These are phyloP conservation scores for Galerucella calmariensis DNA, from an alignment of 2,888 invertebrate genomes.

Conservation along the genomic window DNA sequence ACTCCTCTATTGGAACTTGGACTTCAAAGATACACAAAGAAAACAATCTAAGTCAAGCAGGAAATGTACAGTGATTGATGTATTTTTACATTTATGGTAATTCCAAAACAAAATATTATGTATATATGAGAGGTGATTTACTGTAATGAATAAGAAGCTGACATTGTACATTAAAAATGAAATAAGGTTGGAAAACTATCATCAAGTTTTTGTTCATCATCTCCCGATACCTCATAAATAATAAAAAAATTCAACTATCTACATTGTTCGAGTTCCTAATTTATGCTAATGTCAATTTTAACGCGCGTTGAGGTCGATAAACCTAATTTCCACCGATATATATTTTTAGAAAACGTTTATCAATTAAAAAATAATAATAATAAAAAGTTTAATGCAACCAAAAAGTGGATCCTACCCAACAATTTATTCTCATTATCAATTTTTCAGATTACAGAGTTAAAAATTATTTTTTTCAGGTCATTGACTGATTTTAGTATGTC, in stretches of 20 bases:
- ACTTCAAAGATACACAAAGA: no score
- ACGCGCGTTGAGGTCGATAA: slow-evolving; percentile 5
- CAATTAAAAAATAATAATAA: not conserved
- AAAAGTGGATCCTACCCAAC: not conserved
- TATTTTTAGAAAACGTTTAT: slow-evolving; percentile 4
- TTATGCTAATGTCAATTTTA: slow-evolving; percentile 7
- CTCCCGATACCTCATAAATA: not conserved
- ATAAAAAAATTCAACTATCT: not conserved
- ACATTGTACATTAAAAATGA: no score
- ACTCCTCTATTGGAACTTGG: no score
- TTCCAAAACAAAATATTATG: no score
- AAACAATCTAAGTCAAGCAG: no score
- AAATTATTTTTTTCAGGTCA: not conserved
- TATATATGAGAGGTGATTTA: no score
- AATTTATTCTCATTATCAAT: no score
- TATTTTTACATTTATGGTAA: no score
- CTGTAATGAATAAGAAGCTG: no score
- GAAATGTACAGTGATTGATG: no score
- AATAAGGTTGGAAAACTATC: no score
- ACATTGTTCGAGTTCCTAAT: not conserved
- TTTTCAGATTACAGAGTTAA: no score
- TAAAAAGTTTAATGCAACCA: not conserved
- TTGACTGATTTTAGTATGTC: slow-evolving; percentile 8
- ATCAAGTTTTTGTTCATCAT: not conserved
- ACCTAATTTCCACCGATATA: not conserved